Conservation (phyloP, 2,888 invertebrate genomes). For the Athripsodes cinereus region DNA sequence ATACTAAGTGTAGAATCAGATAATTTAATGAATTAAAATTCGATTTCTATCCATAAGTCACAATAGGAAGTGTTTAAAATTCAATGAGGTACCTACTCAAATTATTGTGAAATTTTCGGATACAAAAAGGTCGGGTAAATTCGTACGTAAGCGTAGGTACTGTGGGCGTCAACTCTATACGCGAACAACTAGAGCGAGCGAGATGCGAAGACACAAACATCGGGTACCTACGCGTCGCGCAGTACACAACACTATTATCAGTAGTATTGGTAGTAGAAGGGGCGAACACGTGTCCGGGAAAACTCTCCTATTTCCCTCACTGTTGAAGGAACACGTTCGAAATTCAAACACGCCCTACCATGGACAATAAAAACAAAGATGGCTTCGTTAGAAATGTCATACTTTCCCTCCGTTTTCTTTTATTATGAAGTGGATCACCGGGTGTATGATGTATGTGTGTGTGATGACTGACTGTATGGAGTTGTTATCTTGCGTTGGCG, state of each 20-base stretch:
- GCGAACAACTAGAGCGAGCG: background rate
- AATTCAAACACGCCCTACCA: background rate
- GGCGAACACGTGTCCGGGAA: background rate
- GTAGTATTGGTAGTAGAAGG: too few relatives aligned
- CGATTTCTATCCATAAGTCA: too few relatives aligned
- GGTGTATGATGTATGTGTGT: background rate
- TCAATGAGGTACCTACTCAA: too few relatives aligned
- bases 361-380: background rate
- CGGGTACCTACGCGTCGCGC: background rate
- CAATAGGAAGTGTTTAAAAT: too few relatives aligned
- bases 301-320: background rate
- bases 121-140: background rate
- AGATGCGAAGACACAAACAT: background rate
- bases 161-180: background rate
- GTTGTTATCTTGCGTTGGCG: background rate
- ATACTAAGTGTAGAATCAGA: too few relatives aligned
- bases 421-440: background rate
- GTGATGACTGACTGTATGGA: background rate
- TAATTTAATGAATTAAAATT: too few relatives aligned
- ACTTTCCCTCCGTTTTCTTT: background rate
- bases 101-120: background rate
- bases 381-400: background rate
- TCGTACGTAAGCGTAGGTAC: background rate
- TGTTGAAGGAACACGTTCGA: background rate
- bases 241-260: constrained; percentile 1